Percentiles rank a stretch among this genome's conserved stretches.
These are phyloP conservation scores for Balaenoptera acutorostrata DNA, from an alignment of 2,113 vertebrate genomes.

Conservation along the genomic window DNA sequence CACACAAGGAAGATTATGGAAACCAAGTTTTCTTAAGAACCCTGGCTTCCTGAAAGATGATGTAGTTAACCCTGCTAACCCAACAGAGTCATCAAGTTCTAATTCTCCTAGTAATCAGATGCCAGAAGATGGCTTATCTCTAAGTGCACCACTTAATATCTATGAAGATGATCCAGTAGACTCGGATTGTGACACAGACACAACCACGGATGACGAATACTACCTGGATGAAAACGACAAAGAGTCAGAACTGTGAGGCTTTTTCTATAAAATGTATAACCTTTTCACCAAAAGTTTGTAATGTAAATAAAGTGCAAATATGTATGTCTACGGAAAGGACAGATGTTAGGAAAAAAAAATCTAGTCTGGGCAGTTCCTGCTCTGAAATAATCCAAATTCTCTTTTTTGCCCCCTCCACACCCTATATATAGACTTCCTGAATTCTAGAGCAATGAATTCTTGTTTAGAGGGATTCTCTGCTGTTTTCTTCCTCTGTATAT, in stretches of 20 bases:
- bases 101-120: constrained; percentile 70
- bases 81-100: constrained; percentile 66
- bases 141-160: constrained; percentile 73
- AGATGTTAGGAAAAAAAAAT: neutral
- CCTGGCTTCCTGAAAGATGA: constrained; percentile 76
- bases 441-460: neutral
- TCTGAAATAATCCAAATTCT: neutral
- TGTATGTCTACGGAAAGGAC: neutral
- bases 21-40: constrained; percentile 84
- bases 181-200: constrained; percentile 89
- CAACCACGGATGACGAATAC: constrained; percentile 96
- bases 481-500: neutral
- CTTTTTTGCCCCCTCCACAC: neutral
- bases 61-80: constrained; percentile 29
- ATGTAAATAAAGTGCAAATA: neutral
- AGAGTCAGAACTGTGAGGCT: constrained; percentile 84
- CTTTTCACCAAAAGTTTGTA: neutral
- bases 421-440: neutral
- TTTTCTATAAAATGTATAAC: neutral
- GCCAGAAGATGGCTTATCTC: constrained; percentile 75
- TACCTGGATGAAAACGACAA: constrained; percentile 89
- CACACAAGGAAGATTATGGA: constrained; percentile 85
- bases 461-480: neutral
- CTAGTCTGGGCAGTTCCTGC: neutral
- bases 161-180: constrained; percentile 75